Evolutionary conservation across 2,888 invertebrate genomes (phyloP), one percentile per base, ranked within the genome.

Genomic region (Agrypnus murinus): DNA sequence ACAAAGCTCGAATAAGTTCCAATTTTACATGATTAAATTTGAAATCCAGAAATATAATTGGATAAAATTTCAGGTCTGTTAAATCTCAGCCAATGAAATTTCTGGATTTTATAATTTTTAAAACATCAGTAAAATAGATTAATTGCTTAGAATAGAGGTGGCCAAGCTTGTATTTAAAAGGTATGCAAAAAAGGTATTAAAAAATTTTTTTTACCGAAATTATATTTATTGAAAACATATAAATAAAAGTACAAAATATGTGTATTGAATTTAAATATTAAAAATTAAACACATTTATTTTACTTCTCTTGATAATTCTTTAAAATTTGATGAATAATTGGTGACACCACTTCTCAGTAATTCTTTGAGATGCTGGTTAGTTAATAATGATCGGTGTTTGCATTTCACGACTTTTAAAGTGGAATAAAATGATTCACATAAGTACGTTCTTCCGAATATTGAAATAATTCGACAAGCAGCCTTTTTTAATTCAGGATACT

Each of bases 401-500:
- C 60, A 74, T 72, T 74, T 74, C 69, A 73, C 69, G 67, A 72
- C 63, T 68, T 68, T 68, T 63, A 68, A 63, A 68, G 40, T 68
- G 62, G 68, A 68, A 55, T 68, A 63, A 68, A 68, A 68, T 53
- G 68, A 69, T 65, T 72, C 55, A 72, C 72, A 72, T 63, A 58
- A 69, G 60, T 72, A 73, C 69, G 64, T 73, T 74, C 70, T 71
- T 72, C 73, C 75, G 67, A 73, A 70, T 65, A 71, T 71, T 67
- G 69, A 68, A 71, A 76, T 71, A 73, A 75, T 72, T 68, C 64
- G 67, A 66, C 65, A 69, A 70, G 71, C 63, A 71, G 68, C 74
- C 66, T 72, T 70, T 70, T 71, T 74, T 75, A 75, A 74, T 71
- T 74, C 63, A 65, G 73, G 72, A 67, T 72, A 71, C 65, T 72